These are phyloP conservation scores for Malurus melanocephalus DNA, from an alignment of 2,113 vertebrate genomes.

Conservation along the genomic window DNA sequence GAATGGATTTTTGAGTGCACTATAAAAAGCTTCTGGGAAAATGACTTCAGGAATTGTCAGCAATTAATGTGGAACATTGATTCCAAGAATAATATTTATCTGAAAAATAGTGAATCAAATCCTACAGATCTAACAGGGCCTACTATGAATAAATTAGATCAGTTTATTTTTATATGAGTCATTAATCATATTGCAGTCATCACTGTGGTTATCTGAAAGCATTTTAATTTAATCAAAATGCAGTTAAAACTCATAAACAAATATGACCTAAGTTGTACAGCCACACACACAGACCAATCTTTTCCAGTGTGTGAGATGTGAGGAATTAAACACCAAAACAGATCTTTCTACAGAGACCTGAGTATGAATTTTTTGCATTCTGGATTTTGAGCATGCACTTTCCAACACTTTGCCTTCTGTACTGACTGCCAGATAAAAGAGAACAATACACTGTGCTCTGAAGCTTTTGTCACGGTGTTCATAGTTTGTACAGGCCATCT, in stretches of 20 bases:
- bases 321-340: not conserved
- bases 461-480: not conserved
- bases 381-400: not conserved
- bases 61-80: not conserved
- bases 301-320: not conserved
- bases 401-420: not conserved
- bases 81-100: slow-evolving; percentile 27
- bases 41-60: not conserved
- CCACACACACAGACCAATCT: not conserved
- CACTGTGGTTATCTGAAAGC: not conserved
- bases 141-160: not conserved
- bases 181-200: not conserved
- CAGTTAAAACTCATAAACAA: slow-evolving; percentile 19
- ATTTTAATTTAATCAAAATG: slow-evolving; percentile 31
- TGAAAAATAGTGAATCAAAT: slow-evolving; percentile 8
- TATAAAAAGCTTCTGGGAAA: not conserved
- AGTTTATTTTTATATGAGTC: not conserved
- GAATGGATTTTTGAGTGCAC: not conserved
- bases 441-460: not conserved
- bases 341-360: not conserved
- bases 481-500: not conserved
- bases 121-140: not conserved
- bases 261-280: not conserved
- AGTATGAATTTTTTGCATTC: not conserved
- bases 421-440: not conserved